Evolutionary conservation across 2,797 vertebrate species (phyloP), one percentile per base, ranked within the genome.

Genomic region (Philypnodon macrostomus): DNA sequence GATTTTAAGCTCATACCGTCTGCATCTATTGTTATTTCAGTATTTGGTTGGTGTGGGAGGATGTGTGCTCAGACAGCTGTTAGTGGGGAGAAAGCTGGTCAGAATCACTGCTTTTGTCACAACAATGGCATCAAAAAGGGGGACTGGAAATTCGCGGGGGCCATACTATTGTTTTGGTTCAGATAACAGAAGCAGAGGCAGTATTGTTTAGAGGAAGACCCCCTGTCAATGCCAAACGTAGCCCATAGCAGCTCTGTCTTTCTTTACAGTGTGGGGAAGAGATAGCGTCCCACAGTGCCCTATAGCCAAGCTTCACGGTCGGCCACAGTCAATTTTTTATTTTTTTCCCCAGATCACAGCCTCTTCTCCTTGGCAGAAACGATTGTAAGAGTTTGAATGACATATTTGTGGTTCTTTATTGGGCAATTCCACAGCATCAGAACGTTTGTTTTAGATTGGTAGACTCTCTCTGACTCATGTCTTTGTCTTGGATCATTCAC

Each of bases 101-200:
- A 59, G 53, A 76, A 75, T 75, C 65, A 65, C 42, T 65, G 65
- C 45, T 62, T 70, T 67, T 83, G 78, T 80, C 77, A 74, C 75
- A 85, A 86, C 80, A 86, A 86, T 80, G 70, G 74, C 68, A 79
- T 85, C 77, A 77, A 70, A 46, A 35, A 32, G 82, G 79, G 64
- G 60, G 47, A 64, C 49, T 81, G 72, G 67, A 78, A 78, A 79
- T 66, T 44, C 63, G 63, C 56, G 41, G 73, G 30, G 73, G 56
- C 37, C 48, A 18, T 50, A 64, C 58, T 63, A 80, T 83, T 87
- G 84, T 87, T 84, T 67, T 55, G 59, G 57, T 62, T 57, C 58
- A 77, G 74, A 85, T 80, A 84, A 81, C 71, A 70, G 74, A 24
- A 15, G 32, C 30, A 64, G 53, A 59, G 62, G 40, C 15, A 33